Evolutionary conservation across 1,140 invertebrate species (phyloP).

Genomic region (Platorchestia sp.): DNA sequence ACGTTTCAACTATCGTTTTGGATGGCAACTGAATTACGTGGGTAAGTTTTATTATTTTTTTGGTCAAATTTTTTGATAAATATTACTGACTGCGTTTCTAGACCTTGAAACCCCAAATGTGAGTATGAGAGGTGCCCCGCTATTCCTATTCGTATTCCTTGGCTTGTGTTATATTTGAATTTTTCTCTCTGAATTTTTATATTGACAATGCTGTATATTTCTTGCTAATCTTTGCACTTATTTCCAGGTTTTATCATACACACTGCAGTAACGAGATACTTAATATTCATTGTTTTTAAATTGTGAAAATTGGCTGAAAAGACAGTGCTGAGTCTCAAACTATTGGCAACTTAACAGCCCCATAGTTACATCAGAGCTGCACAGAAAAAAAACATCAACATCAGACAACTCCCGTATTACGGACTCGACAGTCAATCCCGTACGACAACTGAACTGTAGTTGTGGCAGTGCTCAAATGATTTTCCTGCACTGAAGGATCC

Average conservation of each 20-base stretch:
- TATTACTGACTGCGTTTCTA: too few relatives aligned
- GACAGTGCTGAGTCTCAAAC: not conserved
- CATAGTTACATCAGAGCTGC: not conserved
- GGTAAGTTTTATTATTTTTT: too few relatives aligned
- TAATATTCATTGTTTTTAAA: not conserved
- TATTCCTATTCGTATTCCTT: not conserved
- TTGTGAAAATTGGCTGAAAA: not conserved
- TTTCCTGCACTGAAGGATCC: not conserved
- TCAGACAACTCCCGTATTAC: not conserved
- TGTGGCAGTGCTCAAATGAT: not conserved
- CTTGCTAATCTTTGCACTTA: not conserved
- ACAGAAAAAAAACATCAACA: too few relatives aligned
- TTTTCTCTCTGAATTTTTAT: not conserved
- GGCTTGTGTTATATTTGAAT: not conserved
- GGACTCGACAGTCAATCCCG: not conserved
- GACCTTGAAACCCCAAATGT: not conserved
- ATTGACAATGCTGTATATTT: not conserved
- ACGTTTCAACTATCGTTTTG: too few relatives aligned
- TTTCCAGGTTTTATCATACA: not conserved
- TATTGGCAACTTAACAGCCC: not conserved
- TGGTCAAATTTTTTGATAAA: too few relatives aligned
- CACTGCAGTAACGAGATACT: not conserved
- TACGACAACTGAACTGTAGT: not conserved
- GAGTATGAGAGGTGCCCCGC: too few relatives aligned
- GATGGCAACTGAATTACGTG: too few relatives aligned